Base-by-base conservation (phyloP, 2,888 invertebrate genomes). In the Eupsilia transversa region DNA sequence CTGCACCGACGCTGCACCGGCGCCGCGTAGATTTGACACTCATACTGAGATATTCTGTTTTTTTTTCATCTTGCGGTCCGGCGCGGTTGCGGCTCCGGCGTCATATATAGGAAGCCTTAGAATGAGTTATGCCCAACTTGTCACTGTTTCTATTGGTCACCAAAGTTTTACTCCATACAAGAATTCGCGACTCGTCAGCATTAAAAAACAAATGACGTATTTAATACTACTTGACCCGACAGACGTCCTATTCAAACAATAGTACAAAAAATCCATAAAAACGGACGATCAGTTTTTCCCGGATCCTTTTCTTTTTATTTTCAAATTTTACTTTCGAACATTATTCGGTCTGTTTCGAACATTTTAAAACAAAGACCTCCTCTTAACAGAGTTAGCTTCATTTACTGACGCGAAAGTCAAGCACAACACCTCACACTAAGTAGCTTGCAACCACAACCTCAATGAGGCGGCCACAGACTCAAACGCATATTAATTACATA, bases 401-500 rank as follows among this genome's bases (percentile, higher is more conserved):
- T 33, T 54, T 17, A 27, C 33, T 30, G 20, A 46, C 52, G 3
- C 43, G 20, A 60, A 43, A n/a, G 17, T 38, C 75, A 70, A 54
- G 52, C n/a, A 10, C 43, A 54, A 20, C 30, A 41, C 27, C 46
- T 52, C 41, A 52, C n/a, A 41, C 20, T 38, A 52, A 71, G 52
- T 67, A 59, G 52, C 35, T 30, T 43, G 66, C 52, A 70, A 83
- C 84, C 82, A 83, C 82, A 80, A 76, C 30, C 23, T 59, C 64
- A 80, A 65, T 71, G 80, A 52, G 12, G 46, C 30, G 27, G 74
- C 80, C 70, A 54, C 84, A 83, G 63, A 57, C 68, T 83, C 80
- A 83, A 80, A 83, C 64, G 84, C 84, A 80, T 83, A 84, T 80
- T 82, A 84, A 82, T 84, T 80, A 77, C 80, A 64, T 84, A 80